Conservation (phyloP, 1,140 invertebrate genomes). For the Drosophila yakuba region DNA sequence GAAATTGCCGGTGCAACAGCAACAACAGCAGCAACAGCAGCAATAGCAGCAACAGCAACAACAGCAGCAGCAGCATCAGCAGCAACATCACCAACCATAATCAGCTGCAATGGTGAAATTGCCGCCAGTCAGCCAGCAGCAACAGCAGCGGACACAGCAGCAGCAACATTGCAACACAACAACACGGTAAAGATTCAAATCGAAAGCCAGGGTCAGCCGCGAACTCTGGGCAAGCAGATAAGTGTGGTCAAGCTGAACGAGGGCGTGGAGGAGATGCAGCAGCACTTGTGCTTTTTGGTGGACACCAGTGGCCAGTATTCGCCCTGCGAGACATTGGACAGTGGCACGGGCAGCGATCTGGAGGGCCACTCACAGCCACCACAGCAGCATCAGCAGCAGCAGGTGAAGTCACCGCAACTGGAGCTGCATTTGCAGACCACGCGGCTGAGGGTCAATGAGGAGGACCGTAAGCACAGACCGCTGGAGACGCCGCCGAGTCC, state of each 20-base stretch:
- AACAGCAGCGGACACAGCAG: slow-evolving; percentile 26
- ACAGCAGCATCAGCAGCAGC: background rate
- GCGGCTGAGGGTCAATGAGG: slow-evolving; percentile 85
- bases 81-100: slow-evolving; percentile 48
- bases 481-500: background rate
- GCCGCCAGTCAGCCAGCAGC: slow-evolving; percentile 35
- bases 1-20: slow-evolving; percentile 36
- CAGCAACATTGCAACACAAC: slow-evolving; percentile 35
- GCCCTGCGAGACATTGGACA: slow-evolving; percentile 91
- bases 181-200: slow-evolving; percentile 83
- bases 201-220: slow-evolving; percentile 40
- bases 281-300: slow-evolving; percentile 87
- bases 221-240: slow-evolving; percentile 64
- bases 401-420: slow-evolving; percentile 76
- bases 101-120: slow-evolving; percentile 74
- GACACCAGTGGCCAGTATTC: slow-evolving; percentile 91
- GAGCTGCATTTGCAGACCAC: slow-evolving; percentile 84
- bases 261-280: slow-evolving; percentile 58
- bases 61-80: slow-evolving; percentile 6
- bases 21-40: background rate
- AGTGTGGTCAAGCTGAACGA: slow-evolving; percentile 71
- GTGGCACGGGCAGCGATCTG: slow-evolving; percentile 92
- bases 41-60: slow-evolving; percentile 4
- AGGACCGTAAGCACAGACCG: slow-evolving; percentile 53
- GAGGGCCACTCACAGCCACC: slow-evolving; percentile 85